These are phyloP conservation scores for Nowickia ferox DNA, from an alignment of 2,888 invertebrate genomes.

Conservation along the genomic window DNA sequence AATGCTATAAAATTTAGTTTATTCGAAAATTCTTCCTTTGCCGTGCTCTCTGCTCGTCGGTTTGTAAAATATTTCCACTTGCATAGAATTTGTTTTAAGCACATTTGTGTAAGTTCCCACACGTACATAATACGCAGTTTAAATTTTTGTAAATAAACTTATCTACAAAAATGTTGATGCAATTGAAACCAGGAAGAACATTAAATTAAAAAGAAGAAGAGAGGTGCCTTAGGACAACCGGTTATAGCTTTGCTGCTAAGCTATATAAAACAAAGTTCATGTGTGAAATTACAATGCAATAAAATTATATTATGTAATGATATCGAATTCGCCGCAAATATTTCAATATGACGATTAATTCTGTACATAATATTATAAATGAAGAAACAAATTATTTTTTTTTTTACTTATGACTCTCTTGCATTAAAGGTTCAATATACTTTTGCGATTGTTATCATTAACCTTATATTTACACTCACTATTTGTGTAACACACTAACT, in stretches of 20 bases:
- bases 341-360: too few species aligned
- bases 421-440: neutral
- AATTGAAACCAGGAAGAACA: conserved; percentile 68
- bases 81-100: neutral
- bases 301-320: too few species aligned
- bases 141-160: neutral
- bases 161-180: conserved; percentile 60
- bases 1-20: neutral
- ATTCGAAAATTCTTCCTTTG: conserved; percentile 20
- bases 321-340: too few species aligned
- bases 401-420: too few species aligned
- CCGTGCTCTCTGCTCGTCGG: neutral
- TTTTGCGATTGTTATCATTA: conserved; percentile 29
- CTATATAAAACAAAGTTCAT: too few species aligned
- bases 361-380: too few species aligned
- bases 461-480: conserved; percentile 33
- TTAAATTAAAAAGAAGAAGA: conserved; percentile 17
- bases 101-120: neutral
- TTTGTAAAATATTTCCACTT: neutral
- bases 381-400: too few species aligned
- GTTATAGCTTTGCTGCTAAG: too few species aligned
- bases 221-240: too few species aligned
- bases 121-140: neutral
- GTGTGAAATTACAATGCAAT: too few species aligned
- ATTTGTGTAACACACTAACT: conserved; percentile 43